Evolutionary conservation across 2,888 invertebrate species (phyloP).

Genomic region (Euphydryas editha): DNA sequence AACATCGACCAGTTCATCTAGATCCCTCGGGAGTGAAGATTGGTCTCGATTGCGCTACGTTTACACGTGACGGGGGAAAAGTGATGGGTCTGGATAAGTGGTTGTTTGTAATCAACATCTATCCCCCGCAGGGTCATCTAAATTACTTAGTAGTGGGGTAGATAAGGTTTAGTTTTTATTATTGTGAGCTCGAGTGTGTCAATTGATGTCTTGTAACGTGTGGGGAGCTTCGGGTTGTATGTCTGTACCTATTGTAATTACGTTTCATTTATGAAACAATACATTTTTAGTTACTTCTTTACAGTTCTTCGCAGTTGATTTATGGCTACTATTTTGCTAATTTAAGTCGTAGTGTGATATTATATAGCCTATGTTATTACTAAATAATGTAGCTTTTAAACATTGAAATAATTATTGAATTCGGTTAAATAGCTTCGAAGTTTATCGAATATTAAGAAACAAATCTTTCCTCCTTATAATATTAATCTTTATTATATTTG

Average conservation of each 20-base stretch:
- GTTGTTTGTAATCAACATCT: slow-evolving; percentile 69
- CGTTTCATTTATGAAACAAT: slow-evolving; percentile 8
- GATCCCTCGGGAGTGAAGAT: slow-evolving; percentile 42
- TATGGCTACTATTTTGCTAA: no score
- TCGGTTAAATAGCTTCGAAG: no score
- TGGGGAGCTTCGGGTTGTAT: slow-evolving; percentile 26
- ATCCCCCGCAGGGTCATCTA: slow-evolving; percentile 65
- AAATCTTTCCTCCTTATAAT: no score
- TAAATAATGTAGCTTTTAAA: no score
- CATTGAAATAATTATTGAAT: no score
- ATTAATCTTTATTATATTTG: no score
- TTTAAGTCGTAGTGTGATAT: no score
- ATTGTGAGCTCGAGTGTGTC: slow-evolving; percentile 65
- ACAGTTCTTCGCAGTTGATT: no score
- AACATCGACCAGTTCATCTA: slow-evolving; percentile 45
- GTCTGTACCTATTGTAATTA: slow-evolving; percentile 25
- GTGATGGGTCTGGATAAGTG: slow-evolving; percentile 56
- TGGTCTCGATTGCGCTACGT: slow-evolving; percentile 36
- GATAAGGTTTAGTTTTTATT: slow-evolving; percentile 78
- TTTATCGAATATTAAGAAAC: no score
- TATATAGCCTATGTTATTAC: no score
- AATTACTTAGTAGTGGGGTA: slow-evolving; percentile 73
- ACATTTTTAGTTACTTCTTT: background rate
- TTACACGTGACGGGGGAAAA: slow-evolving; percentile 50
- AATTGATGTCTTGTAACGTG: slow-evolving; percentile 55